Evolutionary conservation across 2,797 vertebrate species (phyloP).

Genomic region (Masticophis lateralis): DNA sequence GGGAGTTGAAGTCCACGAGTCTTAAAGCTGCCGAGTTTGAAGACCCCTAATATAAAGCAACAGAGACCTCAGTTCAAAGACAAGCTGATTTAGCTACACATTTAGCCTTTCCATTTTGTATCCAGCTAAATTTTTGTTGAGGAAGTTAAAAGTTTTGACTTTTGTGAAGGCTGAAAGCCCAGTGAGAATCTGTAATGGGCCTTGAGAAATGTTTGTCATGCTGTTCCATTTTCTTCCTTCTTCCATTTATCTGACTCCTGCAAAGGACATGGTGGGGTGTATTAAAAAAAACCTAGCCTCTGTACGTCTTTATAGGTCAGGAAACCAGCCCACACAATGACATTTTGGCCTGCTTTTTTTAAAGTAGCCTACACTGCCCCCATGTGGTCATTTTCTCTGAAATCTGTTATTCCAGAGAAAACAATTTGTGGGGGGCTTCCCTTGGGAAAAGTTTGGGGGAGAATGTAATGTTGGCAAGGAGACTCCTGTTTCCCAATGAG

Average conservation of each 20-base stretch:
- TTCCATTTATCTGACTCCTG: neutral
- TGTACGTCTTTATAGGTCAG: neutral
- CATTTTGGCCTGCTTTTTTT: neutral
- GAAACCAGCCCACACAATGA: neutral
- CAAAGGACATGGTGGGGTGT: neutral
- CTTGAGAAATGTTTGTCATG: neutral
- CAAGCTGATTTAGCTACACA: neutral
- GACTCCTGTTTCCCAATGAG: neutral
- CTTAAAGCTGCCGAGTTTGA: too few species aligned
- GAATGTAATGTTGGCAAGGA: neutral
- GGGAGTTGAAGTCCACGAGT: too few species aligned
- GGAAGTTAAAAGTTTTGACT: neutral
- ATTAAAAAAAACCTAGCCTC: neutral
- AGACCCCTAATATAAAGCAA: neutral
- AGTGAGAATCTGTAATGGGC: neutral
- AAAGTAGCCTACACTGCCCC: conserved; percentile 9
- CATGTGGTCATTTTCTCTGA: neutral
- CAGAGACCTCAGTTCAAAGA: neutral
- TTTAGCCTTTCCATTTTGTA: neutral
- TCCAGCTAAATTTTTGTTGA: neutral
- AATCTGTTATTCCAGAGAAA: neutral
- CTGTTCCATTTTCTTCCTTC: neutral
- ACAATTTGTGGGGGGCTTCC: neutral
- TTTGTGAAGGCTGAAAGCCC: neutral
- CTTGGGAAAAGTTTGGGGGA: neutral